Base-by-base conservation (phyloP, 2,888 invertebrate species). In the Eueremaeus valkanovi region DNA sequence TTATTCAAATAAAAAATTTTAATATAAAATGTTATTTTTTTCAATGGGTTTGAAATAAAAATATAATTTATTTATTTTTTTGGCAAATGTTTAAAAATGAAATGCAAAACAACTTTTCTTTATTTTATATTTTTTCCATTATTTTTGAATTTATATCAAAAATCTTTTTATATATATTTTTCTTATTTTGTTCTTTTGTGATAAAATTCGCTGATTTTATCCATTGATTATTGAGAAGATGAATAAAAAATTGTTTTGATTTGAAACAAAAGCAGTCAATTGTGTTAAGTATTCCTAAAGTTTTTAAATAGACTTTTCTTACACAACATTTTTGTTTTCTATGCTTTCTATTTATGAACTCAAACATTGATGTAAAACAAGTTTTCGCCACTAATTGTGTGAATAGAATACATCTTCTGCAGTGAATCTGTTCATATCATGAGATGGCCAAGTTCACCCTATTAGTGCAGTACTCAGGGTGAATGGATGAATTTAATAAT, bases 71-170 rank as follows among this genome's bases (percentile, higher is more conserved):
- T 49, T 49, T 49, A 21, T 49, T 49, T 49, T 49, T 49, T 49
- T 49, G 49, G 21, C 21, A n/a, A 49, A 5, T n/a, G 21, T 49
- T 49, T 49, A 49, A 49, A n/a, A 21, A 49, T n/a, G 18, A 49
- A 49, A n/a, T 49, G 49, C n/a, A n/a, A 49, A n/a, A n/a, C 21
- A n/a, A 49, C 21, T 13, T 49, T n/a, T 49, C n/a, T n/a, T 49
- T 49, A n/a, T 5, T n/a, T 49, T 49, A 49, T 49, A n/a, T 49
- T n/a, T 49, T 49, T 49, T 49, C 49, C 49, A n/a, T 49, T n/a
- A 49, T n/a, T n/a, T n/a, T n/a, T n/a, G 1, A 49, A n/a, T 49
- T 49, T 3, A n/a, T 49, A 49, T 49, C 18, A 49, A 49, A 49
- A 9, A 45, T 45, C n/a, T n/a, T n/a, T 5, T 45, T 40, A 13